Conservation (phyloP, 2,797 vertebrate species). For the Myotis daubentonii region DNA sequence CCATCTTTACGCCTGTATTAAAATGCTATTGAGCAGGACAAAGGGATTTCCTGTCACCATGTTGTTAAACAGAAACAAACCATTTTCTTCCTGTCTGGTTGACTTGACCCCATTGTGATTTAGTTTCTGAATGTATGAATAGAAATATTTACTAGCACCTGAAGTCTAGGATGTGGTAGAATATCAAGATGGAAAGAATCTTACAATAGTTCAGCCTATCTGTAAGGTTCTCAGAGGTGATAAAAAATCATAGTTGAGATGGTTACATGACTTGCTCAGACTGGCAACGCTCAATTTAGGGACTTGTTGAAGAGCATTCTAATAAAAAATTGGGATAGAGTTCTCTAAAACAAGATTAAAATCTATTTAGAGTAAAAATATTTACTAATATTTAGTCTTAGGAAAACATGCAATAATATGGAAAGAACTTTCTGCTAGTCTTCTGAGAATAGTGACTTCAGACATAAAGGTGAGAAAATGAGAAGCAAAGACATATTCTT, state of each 20-base stretch:
- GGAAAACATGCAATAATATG: neutral
- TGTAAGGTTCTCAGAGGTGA: neutral
- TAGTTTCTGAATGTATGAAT: neutral
- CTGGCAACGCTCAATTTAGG: neutral
- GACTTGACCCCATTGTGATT: neutral
- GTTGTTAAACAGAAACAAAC: neutral
- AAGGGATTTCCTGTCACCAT: neutral
- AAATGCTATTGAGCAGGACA: neutral
- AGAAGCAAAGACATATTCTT: neutral
- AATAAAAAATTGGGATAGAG: neutral
- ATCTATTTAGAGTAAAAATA: neutral
- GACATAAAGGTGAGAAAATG: slow-evolving; percentile 8
- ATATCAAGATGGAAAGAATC: neutral
- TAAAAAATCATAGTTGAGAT: neutral
- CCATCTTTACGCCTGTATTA: neutral
- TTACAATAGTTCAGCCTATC: neutral
- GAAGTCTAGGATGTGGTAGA: neutral
- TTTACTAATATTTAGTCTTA: neutral
- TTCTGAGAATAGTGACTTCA: neutral
- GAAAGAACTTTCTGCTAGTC: neutral
- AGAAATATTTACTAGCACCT: neutral
- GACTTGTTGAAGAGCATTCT: neutral
- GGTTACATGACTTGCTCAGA: neutral
- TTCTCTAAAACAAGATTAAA: neutral
- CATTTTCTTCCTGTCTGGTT: neutral